Evolutionary conservation across 2,888 invertebrate species (phyloP).

Genomic region (Trissolcus japonicus): DNA sequence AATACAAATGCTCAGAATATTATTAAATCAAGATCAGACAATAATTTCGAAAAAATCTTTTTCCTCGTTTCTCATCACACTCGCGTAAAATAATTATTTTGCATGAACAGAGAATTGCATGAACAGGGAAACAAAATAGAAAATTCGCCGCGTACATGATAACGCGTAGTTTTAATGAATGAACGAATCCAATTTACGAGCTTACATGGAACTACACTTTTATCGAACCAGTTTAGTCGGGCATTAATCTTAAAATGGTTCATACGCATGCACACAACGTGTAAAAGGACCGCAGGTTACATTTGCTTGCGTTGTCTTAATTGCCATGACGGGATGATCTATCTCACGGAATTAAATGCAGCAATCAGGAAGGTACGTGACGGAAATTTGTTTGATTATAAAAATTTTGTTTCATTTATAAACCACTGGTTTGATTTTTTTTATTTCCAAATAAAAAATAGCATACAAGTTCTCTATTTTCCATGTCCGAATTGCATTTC

Average conservation of each 20-base stretch:
- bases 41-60: too few species aligned
- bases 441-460: too few species aligned
- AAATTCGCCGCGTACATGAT: constrained; percentile 46
- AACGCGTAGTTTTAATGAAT: constrained; percentile 43
- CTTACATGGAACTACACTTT: constrained; percentile 49
- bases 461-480: too few species aligned
- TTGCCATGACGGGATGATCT: constrained; percentile 41
- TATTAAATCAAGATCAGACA: too few species aligned
- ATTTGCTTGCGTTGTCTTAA: constrained; percentile 43
- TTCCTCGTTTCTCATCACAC: too few species aligned
- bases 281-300: constrained; percentile 14
- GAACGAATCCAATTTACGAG: constrained; percentile 46
- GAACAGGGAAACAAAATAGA: constrained; percentile 23
- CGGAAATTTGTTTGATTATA: constrained; percentile 38
- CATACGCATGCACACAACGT: constrained; percentile 33
- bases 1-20: too few species aligned
- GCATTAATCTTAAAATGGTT: constrained; percentile 48
- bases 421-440: too few species aligned
- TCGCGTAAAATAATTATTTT: too few species aligned
- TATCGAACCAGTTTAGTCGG: constrained; percentile 44
- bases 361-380: constrained; percentile 33
- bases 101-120: neutral
- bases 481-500: too few species aligned
- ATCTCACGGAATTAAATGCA: constrained; percentile 37
- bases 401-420: neutral